phyloP scores from a whole-genome alignment of 2,888 invertebrate genomes.

The Drosophila meridionalis region DNA sequence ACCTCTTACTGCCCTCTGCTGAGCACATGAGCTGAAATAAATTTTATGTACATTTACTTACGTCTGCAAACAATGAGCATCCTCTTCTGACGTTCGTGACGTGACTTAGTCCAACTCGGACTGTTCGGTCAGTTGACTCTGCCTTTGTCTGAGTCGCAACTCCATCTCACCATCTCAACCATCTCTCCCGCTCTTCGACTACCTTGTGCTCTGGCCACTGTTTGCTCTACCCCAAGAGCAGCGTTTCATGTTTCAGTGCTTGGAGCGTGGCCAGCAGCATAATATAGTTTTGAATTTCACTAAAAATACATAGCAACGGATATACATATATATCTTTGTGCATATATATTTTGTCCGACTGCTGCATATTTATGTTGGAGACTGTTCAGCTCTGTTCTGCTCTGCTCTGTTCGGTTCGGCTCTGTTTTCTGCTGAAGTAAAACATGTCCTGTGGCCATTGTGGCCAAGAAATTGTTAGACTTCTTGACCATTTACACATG shows the following conservation, averaged over 20 bases:
- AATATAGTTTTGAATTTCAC: constrained; percentile 73
- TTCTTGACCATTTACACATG: constrained; percentile 50
- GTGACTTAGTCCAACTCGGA: constrained; percentile 62
- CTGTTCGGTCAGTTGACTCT: constrained; percentile 45
- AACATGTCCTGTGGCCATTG: constrained; percentile 64
- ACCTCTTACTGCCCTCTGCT: not conserved
- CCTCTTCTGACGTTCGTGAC: constrained; percentile 59
- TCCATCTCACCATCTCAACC: constrained; percentile 25
- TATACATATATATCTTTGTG: constrained; percentile 22
- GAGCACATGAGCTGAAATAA: constrained; percentile 66
- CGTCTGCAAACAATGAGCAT: constrained; percentile 75
- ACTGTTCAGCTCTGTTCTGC: not conserved
- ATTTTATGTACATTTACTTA: constrained; percentile 80
- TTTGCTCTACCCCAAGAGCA: constrained; percentile 69
- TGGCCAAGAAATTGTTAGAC: constrained; percentile 45
- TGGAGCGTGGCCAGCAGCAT: constrained; percentile 45
- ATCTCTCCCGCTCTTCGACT: not conserved
- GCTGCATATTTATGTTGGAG: constrained; percentile 62
- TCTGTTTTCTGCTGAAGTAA: constrained; percentile 49
- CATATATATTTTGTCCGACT: constrained; percentile 16
- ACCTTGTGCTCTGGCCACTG: constrained; percentile 28
- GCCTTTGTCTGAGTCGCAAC: constrained; percentile 57
- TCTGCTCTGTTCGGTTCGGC: not conserved
- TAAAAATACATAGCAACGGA: constrained; percentile 51
- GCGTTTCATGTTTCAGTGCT: constrained; percentile 69